Conservation (phyloP, 2,888 invertebrate species). For the Phymatocera aterrima region DNA sequence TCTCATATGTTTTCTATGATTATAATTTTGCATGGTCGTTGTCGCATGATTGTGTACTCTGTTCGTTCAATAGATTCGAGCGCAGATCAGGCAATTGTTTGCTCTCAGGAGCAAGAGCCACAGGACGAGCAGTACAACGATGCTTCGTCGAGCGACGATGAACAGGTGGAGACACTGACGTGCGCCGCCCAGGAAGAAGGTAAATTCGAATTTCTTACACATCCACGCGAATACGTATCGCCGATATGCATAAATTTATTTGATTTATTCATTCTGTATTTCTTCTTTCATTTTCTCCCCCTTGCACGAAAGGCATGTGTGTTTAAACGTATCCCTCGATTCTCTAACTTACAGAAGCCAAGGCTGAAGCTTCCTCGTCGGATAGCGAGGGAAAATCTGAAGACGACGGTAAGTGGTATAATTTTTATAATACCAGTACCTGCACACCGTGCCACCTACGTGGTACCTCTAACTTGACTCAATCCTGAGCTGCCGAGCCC, state of each 20-base stretch:
- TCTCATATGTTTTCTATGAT: slow-evolving; percentile 31
- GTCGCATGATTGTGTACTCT: slow-evolving; percentile 63
- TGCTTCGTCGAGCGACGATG: slow-evolving; percentile 73
- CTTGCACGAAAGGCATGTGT: slow-evolving; percentile 54
- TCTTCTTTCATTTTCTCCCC: slow-evolving; percentile 53
- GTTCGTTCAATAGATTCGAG: slow-evolving; percentile 77
- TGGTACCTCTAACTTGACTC: neutral
- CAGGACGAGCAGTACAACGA: slow-evolving; percentile 61
- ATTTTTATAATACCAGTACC: slow-evolving; percentile 27
- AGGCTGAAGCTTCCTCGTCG: slow-evolving; percentile 70
- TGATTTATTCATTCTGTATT: neutral
- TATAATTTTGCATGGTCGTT: slow-evolving; percentile 42
- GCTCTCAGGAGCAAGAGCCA: slow-evolving; percentile 73
- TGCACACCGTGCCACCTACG: neutral
- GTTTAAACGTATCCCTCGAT: slow-evolving; percentile 62
- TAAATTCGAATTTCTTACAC: slow-evolving; percentile 69
- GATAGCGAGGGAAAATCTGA: slow-evolving; percentile 69
- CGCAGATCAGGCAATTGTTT: slow-evolving; percentile 81
- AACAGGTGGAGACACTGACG: slow-evolving; percentile 67
- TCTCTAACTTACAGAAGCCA: slow-evolving; percentile 68
- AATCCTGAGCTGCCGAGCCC: neutral
- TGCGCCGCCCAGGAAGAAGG: slow-evolving; percentile 76
- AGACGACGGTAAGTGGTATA: slow-evolving; percentile 65
- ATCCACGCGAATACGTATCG: slow-evolving; percentile 48
- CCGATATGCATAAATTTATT: neutral